Evolutionary conservation across 2,888 invertebrate species (phyloP).

Genomic region (Gisinianus flammeolus): DNA sequence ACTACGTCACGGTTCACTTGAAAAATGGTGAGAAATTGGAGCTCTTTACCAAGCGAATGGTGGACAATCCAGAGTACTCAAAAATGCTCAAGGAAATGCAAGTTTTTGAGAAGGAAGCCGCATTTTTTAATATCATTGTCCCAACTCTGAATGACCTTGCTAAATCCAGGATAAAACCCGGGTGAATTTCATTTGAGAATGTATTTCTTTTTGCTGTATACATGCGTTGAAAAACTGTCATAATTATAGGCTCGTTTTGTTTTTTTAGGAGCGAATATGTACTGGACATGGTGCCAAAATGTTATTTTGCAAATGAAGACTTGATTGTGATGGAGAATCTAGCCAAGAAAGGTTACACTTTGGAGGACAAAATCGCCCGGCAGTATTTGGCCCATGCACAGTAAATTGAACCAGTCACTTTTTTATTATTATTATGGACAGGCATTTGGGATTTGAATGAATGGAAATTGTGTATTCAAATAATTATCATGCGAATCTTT

Average conservation of each 20-base stretch:
- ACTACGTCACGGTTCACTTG: constrained; percentile 29
- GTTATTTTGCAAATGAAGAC: constrained; percentile 21
- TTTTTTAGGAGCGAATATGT: background rate
- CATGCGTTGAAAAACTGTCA: background rate
- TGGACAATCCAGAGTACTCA: constrained; percentile 20
- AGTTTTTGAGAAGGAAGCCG: constrained; percentile 34
- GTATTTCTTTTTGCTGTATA: background rate
- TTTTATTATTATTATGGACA: too few species aligned
- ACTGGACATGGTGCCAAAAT: constrained; percentile 36
- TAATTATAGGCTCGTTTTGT: background rate
- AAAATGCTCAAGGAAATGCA: background rate
- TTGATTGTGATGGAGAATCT: constrained; percentile 30
- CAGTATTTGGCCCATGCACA: background rate
- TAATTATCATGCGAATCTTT: background rate
- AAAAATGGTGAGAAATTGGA: constrained; percentile 22
- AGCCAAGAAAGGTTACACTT: background rate
- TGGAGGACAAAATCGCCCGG: background rate
- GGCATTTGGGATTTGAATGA: background rate
- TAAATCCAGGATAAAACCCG: background rate
- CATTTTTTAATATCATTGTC: constrained; percentile 13
- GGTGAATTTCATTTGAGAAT: background rate
- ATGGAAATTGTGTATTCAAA: background rate
- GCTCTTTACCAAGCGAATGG: constrained; percentile 22
- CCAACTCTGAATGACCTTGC: constrained; percentile 12
- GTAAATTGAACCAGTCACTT: background rate